These are phyloP conservation scores for Catamblyrhynchus diadema DNA, from an alignment of 2,797 vertebrate species.

Conservation along the genomic window DNA sequence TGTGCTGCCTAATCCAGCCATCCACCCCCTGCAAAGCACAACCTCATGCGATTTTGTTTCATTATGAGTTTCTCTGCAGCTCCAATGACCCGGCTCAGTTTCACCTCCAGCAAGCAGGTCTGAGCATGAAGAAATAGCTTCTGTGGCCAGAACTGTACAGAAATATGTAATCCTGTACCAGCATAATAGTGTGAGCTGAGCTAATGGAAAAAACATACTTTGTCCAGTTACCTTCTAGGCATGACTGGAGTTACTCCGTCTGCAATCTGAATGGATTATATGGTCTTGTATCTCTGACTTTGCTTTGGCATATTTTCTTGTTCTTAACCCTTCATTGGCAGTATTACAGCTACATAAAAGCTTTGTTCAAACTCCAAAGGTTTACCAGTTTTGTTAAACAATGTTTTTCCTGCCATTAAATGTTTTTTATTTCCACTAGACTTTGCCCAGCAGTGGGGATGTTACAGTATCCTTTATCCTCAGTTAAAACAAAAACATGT, in stretches of 20 bases:
- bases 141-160: slow-evolving; percentile 34
- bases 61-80: slow-evolving; percentile 47
- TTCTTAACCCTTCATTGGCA: slow-evolving; percentile 31
- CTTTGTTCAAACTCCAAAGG: not conserved
- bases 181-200: slow-evolving; percentile 12
- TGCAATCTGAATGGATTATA: slow-evolving; percentile 13
- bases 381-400: not conserved
- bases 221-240: slow-evolving; percentile 46
- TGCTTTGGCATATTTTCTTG: not conserved
- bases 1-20: slow-evolving; percentile 30
- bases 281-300: slow-evolving; percentile 22
- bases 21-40: slow-evolving; percentile 52
- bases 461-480: not conserved
- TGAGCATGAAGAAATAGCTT: slow-evolving; percentile 51
- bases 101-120: slow-evolving; percentile 61
- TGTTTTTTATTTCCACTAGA: not conserved
- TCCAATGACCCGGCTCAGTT: slow-evolving; percentile 32
- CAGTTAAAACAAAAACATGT: not conserved
- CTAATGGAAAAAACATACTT: slow-evolving; percentile 58
- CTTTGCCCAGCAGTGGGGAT: not conserved
- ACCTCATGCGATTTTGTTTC: slow-evolving; percentile 38
- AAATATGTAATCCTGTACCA: slow-evolving; percentile 44
- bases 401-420: not conserved
- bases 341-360: not conserved
- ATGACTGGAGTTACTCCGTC: not conserved